These are phyloP conservation scores for Mamestra brassicae DNA, from an alignment of 2,888 invertebrate species.

Conservation along the genomic window DNA sequence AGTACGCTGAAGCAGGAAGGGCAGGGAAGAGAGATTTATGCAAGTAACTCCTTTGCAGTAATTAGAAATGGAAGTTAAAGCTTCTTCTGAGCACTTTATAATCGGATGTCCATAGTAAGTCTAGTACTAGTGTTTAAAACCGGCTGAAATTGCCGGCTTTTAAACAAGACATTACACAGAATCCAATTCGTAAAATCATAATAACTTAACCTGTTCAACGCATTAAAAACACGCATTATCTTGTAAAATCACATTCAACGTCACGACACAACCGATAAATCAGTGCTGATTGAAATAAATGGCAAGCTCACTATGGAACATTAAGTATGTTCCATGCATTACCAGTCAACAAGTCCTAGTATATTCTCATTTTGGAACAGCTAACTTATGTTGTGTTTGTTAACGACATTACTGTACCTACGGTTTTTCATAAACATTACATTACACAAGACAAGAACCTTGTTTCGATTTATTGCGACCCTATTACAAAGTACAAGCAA, in stretches of 20 bases:
- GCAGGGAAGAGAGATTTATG: neutral
- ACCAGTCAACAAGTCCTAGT: conserved; percentile 53
- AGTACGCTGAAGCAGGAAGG: neutral
- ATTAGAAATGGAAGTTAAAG: conserved; percentile 3
- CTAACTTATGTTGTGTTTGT: conserved; percentile 50
- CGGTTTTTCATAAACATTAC: conserved; percentile 53
- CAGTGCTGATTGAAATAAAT: conserved; percentile 78
- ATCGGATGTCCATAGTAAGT: conserved; percentile 7
- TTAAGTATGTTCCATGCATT: conserved; percentile 68
- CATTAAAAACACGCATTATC: conserved; percentile 68
- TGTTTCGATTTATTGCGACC: conserved; percentile 61
- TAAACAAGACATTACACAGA: conserved; percentile 32
- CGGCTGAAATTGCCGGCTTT: conserved; percentile 2
- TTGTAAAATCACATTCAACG: conserved; percentile 74
- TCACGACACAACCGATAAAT: conserved; percentile 73
- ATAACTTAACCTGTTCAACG: conserved; percentile 60
- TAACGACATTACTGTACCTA: conserved; percentile 28
- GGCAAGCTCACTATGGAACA: conserved; percentile 72
- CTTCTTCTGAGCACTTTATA: conserved; percentile 1
- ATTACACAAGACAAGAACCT: conserved; percentile 55
- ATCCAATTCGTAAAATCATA: conserved; percentile 40
- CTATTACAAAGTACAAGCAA: conserved; percentile 54
- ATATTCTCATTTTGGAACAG: conserved; percentile 61
- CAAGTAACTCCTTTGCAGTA: conserved; percentile 3
- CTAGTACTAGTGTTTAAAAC: neutral